Evolutionary conservation across 1,140 invertebrate species (phyloP).

Genomic region (Hycleus phaleratus): DNA sequence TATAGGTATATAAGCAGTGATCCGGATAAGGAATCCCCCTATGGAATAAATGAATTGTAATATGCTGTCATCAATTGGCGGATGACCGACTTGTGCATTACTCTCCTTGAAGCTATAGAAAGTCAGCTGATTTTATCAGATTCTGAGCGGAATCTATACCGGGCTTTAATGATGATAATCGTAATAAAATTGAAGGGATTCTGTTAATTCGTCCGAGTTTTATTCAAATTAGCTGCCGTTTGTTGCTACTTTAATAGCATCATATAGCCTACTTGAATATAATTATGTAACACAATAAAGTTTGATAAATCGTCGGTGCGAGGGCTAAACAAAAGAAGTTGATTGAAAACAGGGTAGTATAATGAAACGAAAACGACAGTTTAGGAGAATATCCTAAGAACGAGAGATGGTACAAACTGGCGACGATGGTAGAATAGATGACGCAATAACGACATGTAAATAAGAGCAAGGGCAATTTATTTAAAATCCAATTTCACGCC

Average conservation of each 20-base stretch:
- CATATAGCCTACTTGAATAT: not conserved
- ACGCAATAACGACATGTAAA: constrained; percentile 32
- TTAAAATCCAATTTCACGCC: constrained; percentile 31
- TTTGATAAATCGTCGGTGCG: constrained; percentile 10
- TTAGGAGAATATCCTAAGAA: constrained; percentile 4
- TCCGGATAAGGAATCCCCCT: constrained; percentile 14
- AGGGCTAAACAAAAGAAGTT: constrained; percentile 8
- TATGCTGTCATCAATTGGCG: constrained; percentile 9
- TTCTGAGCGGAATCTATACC: no score
- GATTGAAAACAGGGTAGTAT: constrained; percentile 8
- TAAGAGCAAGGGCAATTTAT: constrained; percentile 31
- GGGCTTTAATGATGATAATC: no score
- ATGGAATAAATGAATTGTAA: constrained; percentile 17
- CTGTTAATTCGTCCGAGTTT: no score
- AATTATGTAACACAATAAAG: constrained; percentile 11
- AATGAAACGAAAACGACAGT: constrained; percentile 14
- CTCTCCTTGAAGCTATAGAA: constrained; percentile 9
- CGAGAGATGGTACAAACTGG: constrained; percentile 6
- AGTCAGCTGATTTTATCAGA: not conserved
- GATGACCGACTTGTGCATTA: constrained; percentile 5
- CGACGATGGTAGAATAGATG: constrained; percentile 18
- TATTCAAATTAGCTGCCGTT: no score
- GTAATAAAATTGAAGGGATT: no score
- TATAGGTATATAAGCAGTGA: not conserved
- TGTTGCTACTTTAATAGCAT: no score